These are phyloP conservation scores for Micronycteris hirsuta DNA, from an alignment of 2,113 vertebrate species.

Conservation along the genomic window DNA sequence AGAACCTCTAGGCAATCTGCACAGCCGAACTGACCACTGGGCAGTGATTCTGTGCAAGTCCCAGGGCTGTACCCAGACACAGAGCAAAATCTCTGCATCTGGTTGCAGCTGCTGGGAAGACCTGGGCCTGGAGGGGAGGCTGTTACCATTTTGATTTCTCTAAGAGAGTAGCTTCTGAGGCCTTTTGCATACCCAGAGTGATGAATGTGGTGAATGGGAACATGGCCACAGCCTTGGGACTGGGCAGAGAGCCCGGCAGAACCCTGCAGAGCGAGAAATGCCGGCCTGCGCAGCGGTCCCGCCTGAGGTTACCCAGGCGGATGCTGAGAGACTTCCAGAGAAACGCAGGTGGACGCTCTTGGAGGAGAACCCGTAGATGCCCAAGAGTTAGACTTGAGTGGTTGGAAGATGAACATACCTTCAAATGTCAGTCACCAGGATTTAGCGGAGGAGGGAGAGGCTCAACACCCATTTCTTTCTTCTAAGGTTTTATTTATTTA, in stretches of 20 bases:
- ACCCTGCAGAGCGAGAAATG: not conserved
- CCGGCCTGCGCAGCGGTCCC: not conserved
- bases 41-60: not conserved
- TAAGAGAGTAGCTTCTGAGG: not conserved
- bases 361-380: not conserved
- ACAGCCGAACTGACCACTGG: not conserved
- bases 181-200: not conserved
- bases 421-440: not conserved
- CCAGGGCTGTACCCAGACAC: not conserved
- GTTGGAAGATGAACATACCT: rapidly evolving
- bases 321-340: not conserved
- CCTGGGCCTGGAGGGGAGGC: not conserved
- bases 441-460: not conserved
- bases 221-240: not conserved
- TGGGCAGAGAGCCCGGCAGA: slow-evolving; percentile 9
- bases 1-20: not conserved
- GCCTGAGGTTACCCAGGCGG: not conserved
- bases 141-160: not conserved
- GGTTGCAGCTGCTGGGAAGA: not conserved
- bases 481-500: too few relatives aligned
- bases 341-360: not conserved
- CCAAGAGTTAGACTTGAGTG: not conserved
- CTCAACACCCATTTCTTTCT: not conserved
- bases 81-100: not conserved
- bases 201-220: not conserved